These are phyloP conservation scores for Sipha flava DNA, from an alignment of 1,140 invertebrate genomes.

Conservation along the genomic window DNA sequence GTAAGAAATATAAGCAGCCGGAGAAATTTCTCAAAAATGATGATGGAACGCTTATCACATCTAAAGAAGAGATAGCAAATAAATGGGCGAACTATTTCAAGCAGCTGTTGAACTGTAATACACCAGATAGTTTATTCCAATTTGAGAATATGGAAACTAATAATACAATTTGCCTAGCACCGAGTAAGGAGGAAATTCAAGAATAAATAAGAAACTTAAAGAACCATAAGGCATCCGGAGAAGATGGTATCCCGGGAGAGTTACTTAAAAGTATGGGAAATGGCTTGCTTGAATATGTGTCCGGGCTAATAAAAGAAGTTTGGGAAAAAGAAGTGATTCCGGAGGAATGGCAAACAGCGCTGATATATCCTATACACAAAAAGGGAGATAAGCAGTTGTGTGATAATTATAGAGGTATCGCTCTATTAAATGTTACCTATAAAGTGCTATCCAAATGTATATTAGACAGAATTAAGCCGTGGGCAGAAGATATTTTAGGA, in stretches of 20 bases:
- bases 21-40: background rate
- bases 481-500: too few species aligned
- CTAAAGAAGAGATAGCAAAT: background rate
- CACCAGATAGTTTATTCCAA: background rate
- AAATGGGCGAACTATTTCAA: conserved; percentile 34
- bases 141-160: background rate
- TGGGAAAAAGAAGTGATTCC: background rate
- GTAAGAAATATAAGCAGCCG: conserved; percentile 23
- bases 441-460: background rate
- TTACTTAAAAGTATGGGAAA: background rate
- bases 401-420: background rate
- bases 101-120: conserved; percentile 22
- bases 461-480: background rate
- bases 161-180: background rate
- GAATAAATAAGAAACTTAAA: too few species aligned
- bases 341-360: background rate
- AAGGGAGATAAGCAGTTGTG: too few species aligned
- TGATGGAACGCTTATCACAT: conserved; percentile 21
- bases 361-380: background rate
- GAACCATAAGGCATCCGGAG: too few species aligned
- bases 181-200: too few species aligned
- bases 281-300: background rate
- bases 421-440: background rate
- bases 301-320: background rate
- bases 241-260: background rate